Evolutionary conservation across 2,113 vertebrate species (phyloP).

Genomic region (Bos indicus): DNA sequence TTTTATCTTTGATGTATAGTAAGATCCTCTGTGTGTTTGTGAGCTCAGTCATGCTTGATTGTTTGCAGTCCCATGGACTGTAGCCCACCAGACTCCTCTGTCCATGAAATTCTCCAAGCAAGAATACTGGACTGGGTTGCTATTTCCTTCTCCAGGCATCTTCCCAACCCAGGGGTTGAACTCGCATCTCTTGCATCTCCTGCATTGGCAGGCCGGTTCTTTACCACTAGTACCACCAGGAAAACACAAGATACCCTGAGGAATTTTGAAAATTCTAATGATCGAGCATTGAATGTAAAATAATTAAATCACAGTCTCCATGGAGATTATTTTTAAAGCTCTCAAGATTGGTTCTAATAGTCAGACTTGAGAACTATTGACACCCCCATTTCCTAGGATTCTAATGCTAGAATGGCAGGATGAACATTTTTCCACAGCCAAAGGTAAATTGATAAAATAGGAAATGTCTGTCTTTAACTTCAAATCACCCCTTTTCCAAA

Average conservation of each 20-base stretch:
- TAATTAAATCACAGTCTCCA: neutral
- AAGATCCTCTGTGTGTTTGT: neutral
- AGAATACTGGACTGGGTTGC: neutral
- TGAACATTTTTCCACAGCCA: neutral
- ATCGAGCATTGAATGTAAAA: neutral
- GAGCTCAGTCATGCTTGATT: neutral
- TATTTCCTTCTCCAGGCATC: neutral
- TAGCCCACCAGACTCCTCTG: neutral
- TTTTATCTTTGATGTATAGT: neutral
- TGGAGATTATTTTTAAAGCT: neutral
- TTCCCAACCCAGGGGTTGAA: neutral
- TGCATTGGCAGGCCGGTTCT: neutral
- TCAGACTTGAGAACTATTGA: neutral
- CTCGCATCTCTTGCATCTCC: accelerated
- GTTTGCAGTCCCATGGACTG: neutral
- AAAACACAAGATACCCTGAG: neutral
- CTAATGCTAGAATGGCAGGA: neutral
- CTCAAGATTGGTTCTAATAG: neutral
- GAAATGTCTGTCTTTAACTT: neutral
- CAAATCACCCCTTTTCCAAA: neutral
- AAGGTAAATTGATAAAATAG: neutral
- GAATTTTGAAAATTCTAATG: neutral
- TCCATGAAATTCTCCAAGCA: neutral
- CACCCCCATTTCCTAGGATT: neutral
- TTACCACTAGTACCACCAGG: neutral